Conservation (phyloP, 2,888 invertebrate genomes). For the Rapana venosa region DNA sequence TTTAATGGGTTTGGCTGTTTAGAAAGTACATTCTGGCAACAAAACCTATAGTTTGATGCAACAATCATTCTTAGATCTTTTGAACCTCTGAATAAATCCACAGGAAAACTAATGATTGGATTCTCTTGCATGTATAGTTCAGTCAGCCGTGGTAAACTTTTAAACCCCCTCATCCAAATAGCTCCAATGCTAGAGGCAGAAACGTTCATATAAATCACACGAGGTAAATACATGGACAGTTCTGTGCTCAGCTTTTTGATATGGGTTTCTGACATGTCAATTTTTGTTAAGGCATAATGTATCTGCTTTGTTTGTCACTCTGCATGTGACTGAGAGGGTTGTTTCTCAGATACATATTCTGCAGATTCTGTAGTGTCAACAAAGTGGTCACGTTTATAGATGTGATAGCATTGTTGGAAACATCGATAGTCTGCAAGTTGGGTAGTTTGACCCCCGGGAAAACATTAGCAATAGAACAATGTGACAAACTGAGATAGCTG, state of each 20-base stretch:
- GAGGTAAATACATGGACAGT: background rate
- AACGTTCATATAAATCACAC: background rate
- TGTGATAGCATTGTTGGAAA: background rate
- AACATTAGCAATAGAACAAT: background rate
- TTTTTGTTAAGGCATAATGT: background rate
- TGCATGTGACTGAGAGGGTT: background rate
- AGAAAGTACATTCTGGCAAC: background rate
- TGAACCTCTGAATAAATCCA: background rate
- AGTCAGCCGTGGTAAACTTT: background rate
- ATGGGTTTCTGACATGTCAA: background rate
- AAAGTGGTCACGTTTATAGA: background rate
- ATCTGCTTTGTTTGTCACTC: background rate
- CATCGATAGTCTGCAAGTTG: background rate
- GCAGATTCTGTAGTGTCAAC: background rate
- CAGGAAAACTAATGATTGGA: background rate
- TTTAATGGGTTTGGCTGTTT: background rate
- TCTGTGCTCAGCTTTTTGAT: background rate
- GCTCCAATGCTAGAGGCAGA: background rate
- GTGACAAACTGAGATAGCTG: background rate
- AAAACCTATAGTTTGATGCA: background rate
- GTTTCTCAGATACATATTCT: background rate
- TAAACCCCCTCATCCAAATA: background rate
- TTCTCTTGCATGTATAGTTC: background rate
- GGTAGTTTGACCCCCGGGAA: background rate
- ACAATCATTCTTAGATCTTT: background rate